Evolutionary conservation across 2,888 invertebrate genomes (phyloP).

Genomic region (Trimorus sp.): DNA sequence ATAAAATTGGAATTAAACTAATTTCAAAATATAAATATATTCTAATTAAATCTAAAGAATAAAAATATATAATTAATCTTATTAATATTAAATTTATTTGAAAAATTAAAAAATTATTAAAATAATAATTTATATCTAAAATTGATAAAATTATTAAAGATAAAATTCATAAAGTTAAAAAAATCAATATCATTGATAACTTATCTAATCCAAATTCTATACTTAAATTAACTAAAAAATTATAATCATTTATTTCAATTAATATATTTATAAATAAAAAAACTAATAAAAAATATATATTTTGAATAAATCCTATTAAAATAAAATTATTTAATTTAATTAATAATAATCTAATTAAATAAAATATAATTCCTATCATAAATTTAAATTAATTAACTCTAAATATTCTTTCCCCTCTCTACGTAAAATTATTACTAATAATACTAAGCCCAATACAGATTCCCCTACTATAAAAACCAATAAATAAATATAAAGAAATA

Average conservation of each 20-base stretch:
- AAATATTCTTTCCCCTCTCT: constrained; percentile 85
- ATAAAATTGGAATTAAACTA: constrained; percentile 86
- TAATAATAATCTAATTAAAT: constrained; percentile 83
- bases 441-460: constrained; percentile 84
- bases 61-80: constrained; percentile 84
- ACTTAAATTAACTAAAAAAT: constrained; percentile 2
- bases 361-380: constrained; percentile 82
- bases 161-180: constrained; percentile 85
- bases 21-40: constrained; percentile 89
- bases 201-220: constrained; percentile 50
- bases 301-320: constrained; percentile 21
- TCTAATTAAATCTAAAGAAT: constrained; percentile 83
- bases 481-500: constrained; percentile 83
- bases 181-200: constrained; percentile 56
- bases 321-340: constrained; percentile 26
- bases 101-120: constrained; percentile 14
- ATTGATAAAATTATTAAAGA: constrained; percentile 84
- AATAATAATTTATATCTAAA: constrained; percentile 49
- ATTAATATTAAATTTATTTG: constrained; percentile 82
- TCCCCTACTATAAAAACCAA: constrained; percentile 86
- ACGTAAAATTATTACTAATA: constrained; percentile 85
- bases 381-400: constrained; percentile 57
- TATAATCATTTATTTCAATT: constrained; percentile 25
- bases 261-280: constrained; percentile 38
- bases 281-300: constrained; percentile 5